A percentile compares a stretch with the other conserved stretches of the same genome.
Conservation (phyloP, 2,797 vertebrate genomes). For the Picus viridis region DNA sequence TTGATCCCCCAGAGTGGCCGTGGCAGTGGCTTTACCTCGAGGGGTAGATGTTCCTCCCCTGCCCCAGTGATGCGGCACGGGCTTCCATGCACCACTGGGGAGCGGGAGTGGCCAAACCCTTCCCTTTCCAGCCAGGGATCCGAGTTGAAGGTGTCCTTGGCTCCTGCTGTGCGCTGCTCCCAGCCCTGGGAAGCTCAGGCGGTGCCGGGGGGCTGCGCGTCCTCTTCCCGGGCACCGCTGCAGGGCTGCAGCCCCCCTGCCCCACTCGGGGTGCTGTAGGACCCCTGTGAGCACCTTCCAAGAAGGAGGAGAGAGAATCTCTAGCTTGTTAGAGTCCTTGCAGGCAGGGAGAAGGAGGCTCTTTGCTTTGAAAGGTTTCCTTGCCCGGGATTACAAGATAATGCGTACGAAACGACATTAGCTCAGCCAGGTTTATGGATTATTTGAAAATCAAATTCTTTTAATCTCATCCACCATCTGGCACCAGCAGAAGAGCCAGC, state of each 20-base stretch:
- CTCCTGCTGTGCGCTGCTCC: not conserved
- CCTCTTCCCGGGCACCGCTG: not conserved
- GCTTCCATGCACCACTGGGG: not conserved
- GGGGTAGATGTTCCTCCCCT: not conserved
- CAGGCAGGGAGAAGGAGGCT: slow-evolving; percentile 48
- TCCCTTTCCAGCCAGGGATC: not conserved
- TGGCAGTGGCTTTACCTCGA: not conserved
- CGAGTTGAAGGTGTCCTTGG: not conserved
- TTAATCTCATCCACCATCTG: slow-evolving; percentile 79
- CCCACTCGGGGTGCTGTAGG: slow-evolving; percentile 21
- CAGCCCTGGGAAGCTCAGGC: not conserved
- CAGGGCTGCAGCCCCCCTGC: not conserved
- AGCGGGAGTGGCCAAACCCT: not conserved
- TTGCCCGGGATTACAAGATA: slow-evolving; percentile 73
- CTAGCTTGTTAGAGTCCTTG: slow-evolving; percentile 60
- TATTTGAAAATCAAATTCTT: slow-evolving; percentile 77
- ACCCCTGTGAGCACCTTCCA: slow-evolving; percentile 55
- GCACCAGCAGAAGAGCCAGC: slow-evolving; percentile 33
- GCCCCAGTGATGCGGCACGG: not conserved
- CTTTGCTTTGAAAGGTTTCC: slow-evolving; percentile 59
- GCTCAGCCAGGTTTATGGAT: slow-evolving; percentile 78
- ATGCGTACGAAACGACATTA: slow-evolving; percentile 66
- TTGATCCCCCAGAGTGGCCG: not conserved
- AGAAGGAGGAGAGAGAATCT: slow-evolving; percentile 67
- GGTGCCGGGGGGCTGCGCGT: not conserved